phyloP scores from a whole-genome alignment of 2,888 invertebrate species.

The Andricus curvator region DNA sequence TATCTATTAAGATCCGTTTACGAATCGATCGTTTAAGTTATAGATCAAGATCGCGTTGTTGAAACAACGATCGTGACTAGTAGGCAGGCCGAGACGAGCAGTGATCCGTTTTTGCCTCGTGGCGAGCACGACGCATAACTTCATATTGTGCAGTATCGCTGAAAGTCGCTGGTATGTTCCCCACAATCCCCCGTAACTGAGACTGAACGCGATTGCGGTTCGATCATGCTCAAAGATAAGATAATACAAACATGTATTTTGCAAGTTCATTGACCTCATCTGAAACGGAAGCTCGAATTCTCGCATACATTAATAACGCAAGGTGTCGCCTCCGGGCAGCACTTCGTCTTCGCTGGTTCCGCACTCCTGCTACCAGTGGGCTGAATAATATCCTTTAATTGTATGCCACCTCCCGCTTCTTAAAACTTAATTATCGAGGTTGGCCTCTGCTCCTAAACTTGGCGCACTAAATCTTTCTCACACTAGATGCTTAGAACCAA shows the following conservation, averaged over 20 bases:
- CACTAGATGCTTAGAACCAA: constrained; percentile 45
- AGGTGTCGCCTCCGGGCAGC: constrained; percentile 77
- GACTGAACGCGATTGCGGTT: constrained; percentile 50
- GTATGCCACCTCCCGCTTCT: constrained; percentile 58
- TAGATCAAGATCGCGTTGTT: constrained; percentile 44
- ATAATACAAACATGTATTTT: constrained; percentile 27
- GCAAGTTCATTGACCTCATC: constrained; percentile 18
- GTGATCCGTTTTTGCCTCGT: constrained; percentile 54
- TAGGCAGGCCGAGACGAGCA: constrained; percentile 51
- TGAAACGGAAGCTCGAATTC: constrained; percentile 74
- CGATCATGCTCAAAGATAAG: constrained; percentile 8
- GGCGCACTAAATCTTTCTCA: constrained; percentile 52
- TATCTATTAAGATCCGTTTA: constrained; percentile 26
- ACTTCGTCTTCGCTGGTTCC: constrained; percentile 73
- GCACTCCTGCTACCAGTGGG: constrained; percentile 61
- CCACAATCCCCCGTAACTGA: constrained; percentile 41
- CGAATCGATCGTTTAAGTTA: constrained; percentile 42
- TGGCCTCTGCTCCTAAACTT: constrained; percentile 42
- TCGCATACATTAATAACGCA: constrained; percentile 77
- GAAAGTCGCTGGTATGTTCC: constrained; percentile 3
- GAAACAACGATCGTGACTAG: constrained; percentile 54
- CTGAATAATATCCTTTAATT: constrained; percentile 67
- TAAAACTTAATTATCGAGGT: constrained; percentile 58
- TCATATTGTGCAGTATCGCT: constrained; percentile 39
- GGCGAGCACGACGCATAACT: constrained; percentile 57